These are phyloP conservation scores for Calliphora vicina DNA, from an alignment of 1,140 invertebrate species.

Conservation along the genomic window DNA sequence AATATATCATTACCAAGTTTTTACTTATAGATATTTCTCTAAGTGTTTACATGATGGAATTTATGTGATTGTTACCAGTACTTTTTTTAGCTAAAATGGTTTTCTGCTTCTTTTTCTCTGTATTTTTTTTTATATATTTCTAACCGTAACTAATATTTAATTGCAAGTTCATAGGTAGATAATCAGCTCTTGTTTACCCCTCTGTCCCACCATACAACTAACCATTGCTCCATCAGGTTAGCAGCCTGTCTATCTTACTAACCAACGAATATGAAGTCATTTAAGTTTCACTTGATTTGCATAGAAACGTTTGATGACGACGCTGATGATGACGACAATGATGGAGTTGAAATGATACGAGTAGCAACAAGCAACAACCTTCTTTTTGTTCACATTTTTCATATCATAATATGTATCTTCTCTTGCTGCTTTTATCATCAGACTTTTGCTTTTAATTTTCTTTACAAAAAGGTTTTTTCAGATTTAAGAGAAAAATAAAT, in stretches of 20 bases:
- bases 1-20: too few species aligned
- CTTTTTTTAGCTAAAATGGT: background rate
- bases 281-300: constrained; percentile 33
- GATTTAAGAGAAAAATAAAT: background rate
- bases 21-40: background rate
- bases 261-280: constrained; percentile 7
- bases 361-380: background rate
- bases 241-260: background rate
- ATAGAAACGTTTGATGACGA: constrained; percentile 24
- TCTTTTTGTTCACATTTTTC: background rate
- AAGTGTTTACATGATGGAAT: background rate
- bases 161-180: constrained; percentile 29
- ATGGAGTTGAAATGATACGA: background rate
- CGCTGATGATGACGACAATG: background rate
- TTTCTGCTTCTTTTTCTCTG: background rate
- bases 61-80: background rate
- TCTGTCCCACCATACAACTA: background rate
- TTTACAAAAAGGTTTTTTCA: too few species aligned
- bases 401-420: background rate
- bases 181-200: constrained; percentile 12
- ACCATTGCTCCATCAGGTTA: too few species aligned
- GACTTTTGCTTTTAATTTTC: too few species aligned
- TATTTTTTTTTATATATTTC: background rate
- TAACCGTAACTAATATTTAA: constrained; percentile 21
- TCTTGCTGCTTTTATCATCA: background rate